These are phyloP conservation scores for Agonopterix subpropinquella DNA, from an alignment of 2,888 invertebrate species.

Conservation along the genomic window DNA sequence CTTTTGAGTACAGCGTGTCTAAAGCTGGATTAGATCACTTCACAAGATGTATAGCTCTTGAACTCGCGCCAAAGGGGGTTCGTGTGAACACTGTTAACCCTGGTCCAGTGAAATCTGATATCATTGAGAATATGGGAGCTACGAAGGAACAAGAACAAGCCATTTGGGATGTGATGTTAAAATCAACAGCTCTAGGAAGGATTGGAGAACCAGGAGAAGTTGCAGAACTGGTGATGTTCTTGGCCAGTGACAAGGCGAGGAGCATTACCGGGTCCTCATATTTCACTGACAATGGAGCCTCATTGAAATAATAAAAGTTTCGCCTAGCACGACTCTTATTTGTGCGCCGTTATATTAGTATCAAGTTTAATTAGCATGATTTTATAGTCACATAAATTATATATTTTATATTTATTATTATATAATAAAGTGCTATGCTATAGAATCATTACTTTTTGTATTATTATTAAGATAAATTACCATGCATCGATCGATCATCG, in stretches of 20 bases:
- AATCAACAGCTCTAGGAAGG: slow-evolving; percentile 9
- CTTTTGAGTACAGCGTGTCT: slow-evolving; percentile 38
- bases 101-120: slow-evolving; percentile 6
- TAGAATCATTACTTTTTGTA: too few relatives aligned
- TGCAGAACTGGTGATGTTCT: slow-evolving; percentile 10
- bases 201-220: slow-evolving; percentile 19
- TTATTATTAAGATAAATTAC: too few relatives aligned
- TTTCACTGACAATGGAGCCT: slow-evolving; percentile 10
- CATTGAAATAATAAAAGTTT: background rate
- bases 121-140: slow-evolving; percentile 53
- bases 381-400: too few relatives aligned
- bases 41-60: slow-evolving; percentile 58
- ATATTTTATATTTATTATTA: too few relatives aligned
- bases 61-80: slow-evolving; percentile 66
- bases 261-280: slow-evolving; percentile 11
- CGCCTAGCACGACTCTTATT: slow-evolving; percentile 26
- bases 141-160: slow-evolving; percentile 63
- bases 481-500: too few relatives aligned
- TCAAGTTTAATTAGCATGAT: slow-evolving; percentile 17
- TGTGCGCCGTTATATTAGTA: slow-evolving; percentile 28
- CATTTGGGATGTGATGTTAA: slow-evolving; percentile 4
- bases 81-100: slow-evolving; percentile 33
- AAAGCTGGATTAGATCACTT: slow-evolving; percentile 21
- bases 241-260: slow-evolving; percentile 13
- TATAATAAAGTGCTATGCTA: too few relatives aligned